Conservation (phyloP, 1,140 invertebrate genomes). For the Ips nitidus region DNA sequence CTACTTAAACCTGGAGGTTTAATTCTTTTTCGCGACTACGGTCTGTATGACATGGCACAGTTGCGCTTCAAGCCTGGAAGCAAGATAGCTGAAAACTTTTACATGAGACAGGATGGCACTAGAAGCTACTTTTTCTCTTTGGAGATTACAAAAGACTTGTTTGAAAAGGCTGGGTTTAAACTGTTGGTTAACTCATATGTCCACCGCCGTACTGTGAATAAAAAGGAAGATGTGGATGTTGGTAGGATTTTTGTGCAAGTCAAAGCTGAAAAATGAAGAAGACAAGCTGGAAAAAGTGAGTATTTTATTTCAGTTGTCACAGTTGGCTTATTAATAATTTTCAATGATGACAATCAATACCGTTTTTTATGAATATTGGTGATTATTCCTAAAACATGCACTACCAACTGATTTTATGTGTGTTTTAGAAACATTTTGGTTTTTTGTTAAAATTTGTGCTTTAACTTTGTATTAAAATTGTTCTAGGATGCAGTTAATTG, state of each 20-base stretch:
- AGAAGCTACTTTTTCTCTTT: constrained; percentile 81
- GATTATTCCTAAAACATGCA: constrained; percentile 35
- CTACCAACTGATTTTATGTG: constrained; percentile 19
- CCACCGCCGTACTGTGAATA: constrained; percentile 83
- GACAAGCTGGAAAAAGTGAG: constrained; percentile 8
- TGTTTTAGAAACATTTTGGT: no score
- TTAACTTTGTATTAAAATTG: no score
- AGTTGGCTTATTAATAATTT: constrained; percentile 1
- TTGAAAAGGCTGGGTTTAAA: constrained; percentile 69
- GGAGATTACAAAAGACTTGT: constrained; percentile 66
- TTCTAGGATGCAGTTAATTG: no score
- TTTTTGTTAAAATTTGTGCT: no score
- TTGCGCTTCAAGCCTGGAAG: constrained; percentile 89
- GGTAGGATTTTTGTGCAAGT: constrained; percentile 90
- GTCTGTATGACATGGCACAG: constrained; percentile 97
- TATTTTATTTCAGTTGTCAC: constrained; percentile 19
- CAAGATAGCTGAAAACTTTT: constrained; percentile 94
- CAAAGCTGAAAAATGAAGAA: constrained; percentile 69
- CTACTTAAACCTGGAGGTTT: constrained; percentile 79
- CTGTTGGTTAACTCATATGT: constrained; percentile 72
- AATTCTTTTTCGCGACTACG: constrained; percentile 94
- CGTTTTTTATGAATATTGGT: constrained; percentile 11
- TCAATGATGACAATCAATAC: constrained; percentile 28
- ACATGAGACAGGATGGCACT: constrained; percentile 96
- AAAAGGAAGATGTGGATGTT: constrained; percentile 89